Percentiles rank a stretch among this genome's conserved stretches.
Conservation (phyloP, 2,113 vertebrate species). For the Spilogale gracilis region DNA sequence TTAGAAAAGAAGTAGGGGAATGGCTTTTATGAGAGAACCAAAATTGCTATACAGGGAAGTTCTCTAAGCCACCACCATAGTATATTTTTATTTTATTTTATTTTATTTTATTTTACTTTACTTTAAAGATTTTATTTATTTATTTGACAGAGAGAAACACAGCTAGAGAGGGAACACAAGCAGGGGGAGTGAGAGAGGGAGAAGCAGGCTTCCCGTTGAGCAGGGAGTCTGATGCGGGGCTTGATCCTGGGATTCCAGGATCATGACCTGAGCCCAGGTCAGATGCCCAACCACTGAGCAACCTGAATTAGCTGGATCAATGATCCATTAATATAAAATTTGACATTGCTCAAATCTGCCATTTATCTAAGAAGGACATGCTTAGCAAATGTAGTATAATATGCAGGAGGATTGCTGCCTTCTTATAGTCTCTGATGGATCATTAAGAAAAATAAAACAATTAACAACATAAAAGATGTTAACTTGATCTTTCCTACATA, state of each 20-base stretch:
- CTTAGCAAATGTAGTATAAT: conserved; percentile 44
- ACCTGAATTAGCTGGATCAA: neutral
- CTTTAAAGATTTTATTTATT: too few species aligned
- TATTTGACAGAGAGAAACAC: too few species aligned
- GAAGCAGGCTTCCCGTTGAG: too few species aligned
- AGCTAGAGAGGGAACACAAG: too few species aligned
- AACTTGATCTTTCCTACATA: neutral
- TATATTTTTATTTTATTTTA: too few species aligned
- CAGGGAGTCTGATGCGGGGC: too few species aligned
- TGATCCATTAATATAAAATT: conserved; percentile 29
- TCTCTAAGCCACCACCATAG: neutral
- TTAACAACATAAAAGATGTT: neutral
- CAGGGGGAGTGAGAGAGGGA: too few species aligned
- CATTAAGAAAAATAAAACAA: neutral
- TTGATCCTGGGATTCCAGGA: too few species aligned
- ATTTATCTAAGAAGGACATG: neutral
- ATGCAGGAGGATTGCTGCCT: neutral
- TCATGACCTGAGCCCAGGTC: too few species aligned
- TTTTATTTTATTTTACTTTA: too few species aligned
- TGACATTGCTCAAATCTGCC: neutral
- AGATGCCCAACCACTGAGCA: too few species aligned
- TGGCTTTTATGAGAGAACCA: neutral
- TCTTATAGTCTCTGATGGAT: neutral
- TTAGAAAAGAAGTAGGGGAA: neutral
- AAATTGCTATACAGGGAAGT: neutral